Base-by-base conservation (phyloP, 2,797 vertebrate genomes). In the Sciaenops ocellatus region DNA sequence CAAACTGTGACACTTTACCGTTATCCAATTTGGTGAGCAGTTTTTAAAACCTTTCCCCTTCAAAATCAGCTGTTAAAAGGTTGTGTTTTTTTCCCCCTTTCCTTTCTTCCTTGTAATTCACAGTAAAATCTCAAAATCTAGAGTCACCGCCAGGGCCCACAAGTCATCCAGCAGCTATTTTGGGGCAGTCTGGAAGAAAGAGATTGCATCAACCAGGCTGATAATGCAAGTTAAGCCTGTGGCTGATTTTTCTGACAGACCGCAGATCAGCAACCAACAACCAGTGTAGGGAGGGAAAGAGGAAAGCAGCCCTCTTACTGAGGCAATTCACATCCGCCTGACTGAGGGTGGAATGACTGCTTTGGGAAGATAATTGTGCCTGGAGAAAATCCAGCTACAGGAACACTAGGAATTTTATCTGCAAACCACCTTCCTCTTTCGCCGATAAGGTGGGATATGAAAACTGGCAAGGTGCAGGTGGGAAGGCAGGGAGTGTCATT, bases 281-380 rank as follows among this genome's bases (percentile, higher is more conserved):
- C 68, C 66, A 59, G 63, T 16, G 46, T 52, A 82, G 57, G 22
- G 26, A 72, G 42, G 16, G 4, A 15, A 44, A 80, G 74, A 66
- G 78, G 41, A 76, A 76, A 55, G 77, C 52, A 71, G 67, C 34
- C 69, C 57, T 86, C 76, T 90, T 79, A 85, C 59, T 83, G 81
- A 92, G 63, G 85, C 79, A 75, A 85, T 91, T 90, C 89, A 87
- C 83, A 86, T 88, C 80, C 47, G 7, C 80, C 79, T 54, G 15
- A 81, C 75, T 76, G 84, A 82, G 83, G 67, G 79, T 78, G 69
- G 89, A 93, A 89, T 83, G 88, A 88, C 91, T 94, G 92, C 79
- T 79, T 78, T 57, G 47, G 77, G 55, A 91, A 94, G 92, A 94
- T 95, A 94, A 94, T 90, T 92, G 85, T 81, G 76, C 80, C 64